Conservation (phyloP, 2,888 invertebrate genomes). For the Oeneis ivallda region DNA sequence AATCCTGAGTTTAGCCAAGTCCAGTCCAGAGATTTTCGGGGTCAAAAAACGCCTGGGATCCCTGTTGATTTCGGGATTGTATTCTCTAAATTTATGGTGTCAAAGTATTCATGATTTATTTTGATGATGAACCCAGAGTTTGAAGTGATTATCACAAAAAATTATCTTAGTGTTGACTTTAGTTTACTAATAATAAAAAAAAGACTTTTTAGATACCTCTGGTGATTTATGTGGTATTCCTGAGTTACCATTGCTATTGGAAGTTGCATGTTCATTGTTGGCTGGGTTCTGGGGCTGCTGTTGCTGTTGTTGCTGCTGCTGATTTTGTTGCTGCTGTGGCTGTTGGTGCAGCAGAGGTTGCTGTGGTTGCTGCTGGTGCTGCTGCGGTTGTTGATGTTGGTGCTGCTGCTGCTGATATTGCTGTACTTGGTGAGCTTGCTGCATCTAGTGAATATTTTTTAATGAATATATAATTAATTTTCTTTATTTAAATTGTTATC, state of each 20-base stretch:
- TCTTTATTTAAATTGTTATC: too few species aligned
- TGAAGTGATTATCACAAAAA: too few species aligned
- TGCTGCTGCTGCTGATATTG: slow-evolving; percentile 60
- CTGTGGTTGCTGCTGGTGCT: slow-evolving; percentile 59
- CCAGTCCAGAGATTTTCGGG: too few species aligned
- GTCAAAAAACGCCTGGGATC: too few species aligned
- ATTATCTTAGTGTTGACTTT: neutral
- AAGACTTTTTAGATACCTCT: slow-evolving; percentile 58
- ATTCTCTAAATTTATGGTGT: too few species aligned
- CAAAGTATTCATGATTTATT: too few species aligned
- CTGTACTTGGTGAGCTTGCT: slow-evolving; percentile 76
- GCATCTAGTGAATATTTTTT: slow-evolving; percentile 48
- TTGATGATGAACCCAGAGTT: too few species aligned
- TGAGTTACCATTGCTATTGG: slow-evolving; percentile 68
- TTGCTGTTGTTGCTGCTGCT: slow-evolving; percentile 48
- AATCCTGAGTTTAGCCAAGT: too few species aligned
- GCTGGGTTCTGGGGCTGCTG: slow-evolving; percentile 56
- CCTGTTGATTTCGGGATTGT: too few species aligned
- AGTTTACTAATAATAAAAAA: neutral
- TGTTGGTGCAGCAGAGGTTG: slow-evolving; percentile 63
- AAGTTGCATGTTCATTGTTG: slow-evolving; percentile 75
- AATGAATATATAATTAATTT: too few species aligned
- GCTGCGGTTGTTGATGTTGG: slow-evolving; percentile 64
- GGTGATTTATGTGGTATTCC: slow-evolving; percentile 69
- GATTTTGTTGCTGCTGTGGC: slow-evolving; percentile 52